phyloP scores from a whole-genome alignment of 2,797 vertebrate genomes.

The Thalassophryne amazonica region DNA sequence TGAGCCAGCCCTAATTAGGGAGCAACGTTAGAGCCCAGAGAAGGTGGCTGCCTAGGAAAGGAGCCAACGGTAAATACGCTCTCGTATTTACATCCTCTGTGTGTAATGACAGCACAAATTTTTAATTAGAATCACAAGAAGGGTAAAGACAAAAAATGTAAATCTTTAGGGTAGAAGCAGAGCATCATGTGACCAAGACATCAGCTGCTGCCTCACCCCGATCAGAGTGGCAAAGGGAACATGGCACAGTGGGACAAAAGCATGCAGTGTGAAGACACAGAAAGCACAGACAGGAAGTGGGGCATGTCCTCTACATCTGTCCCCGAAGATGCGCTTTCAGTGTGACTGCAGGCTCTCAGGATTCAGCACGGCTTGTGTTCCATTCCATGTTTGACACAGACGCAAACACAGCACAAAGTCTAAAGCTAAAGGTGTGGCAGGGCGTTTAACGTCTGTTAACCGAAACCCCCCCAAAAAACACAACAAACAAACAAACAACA shows the following conservation, averaged over 20 bases:
- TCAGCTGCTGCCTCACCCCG: slow-evolving; percentile 27
- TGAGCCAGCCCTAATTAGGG: slow-evolving; percentile 84
- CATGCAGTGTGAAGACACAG: slow-evolving; percentile 63
- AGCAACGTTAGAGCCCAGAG: slow-evolving; percentile 76
- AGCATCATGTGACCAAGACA: slow-evolving; percentile 48
- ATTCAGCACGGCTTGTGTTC: slow-evolving; percentile 40
- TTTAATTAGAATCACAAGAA: slow-evolving; percentile 83
- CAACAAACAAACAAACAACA: too few species aligned
- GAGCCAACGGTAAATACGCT: slow-evolving; percentile 78
- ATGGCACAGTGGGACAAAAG: slow-evolving; percentile 57
- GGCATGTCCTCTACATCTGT: slow-evolving; percentile 34
- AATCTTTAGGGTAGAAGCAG: slow-evolving; percentile 65
- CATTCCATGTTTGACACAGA: slow-evolving; percentile 47
- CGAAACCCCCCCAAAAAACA: slow-evolving; percentile 56
- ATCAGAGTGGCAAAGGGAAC: slow-evolving; percentile 42
- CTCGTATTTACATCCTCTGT: slow-evolving; percentile 79
- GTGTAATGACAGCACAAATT: slow-evolving; percentile 78
- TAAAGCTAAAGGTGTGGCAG: slow-evolving; percentile 66
- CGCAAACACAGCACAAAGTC: slow-evolving; percentile 58
- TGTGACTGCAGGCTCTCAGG: slow-evolving; percentile 45
- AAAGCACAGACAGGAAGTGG: slow-evolving; percentile 9
- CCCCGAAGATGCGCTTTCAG: slow-evolving; percentile 48
- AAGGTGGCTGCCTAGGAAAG: slow-evolving; percentile 77
- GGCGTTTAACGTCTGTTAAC: slow-evolving; percentile 54
- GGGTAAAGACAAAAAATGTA: slow-evolving; percentile 65